Evolutionary conservation across 1,140 invertebrate genomes (phyloP).

Genomic region (Drosophila virilis): DNA sequence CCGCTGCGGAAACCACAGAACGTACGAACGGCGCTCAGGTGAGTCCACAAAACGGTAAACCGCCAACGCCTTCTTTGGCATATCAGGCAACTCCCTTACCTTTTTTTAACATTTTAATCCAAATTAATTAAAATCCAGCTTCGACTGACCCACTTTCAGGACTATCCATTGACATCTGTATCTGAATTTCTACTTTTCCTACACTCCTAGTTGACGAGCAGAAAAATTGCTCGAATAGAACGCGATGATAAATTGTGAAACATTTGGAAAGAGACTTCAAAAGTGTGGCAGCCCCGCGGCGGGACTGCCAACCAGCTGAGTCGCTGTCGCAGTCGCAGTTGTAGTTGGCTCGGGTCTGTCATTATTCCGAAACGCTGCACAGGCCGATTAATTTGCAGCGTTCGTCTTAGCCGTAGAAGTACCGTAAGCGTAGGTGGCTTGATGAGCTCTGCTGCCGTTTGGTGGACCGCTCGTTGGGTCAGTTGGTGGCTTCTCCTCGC

Average conservation of each 20-base stretch:
- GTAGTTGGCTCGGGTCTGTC: slow-evolving; percentile 25
- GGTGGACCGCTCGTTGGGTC: slow-evolving; percentile 30
- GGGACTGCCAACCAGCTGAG: slow-evolving; percentile 34
- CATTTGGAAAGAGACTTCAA: slow-evolving; percentile 69
- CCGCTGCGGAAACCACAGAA: slow-evolving; percentile 55
- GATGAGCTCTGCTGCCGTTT: slow-evolving; percentile 68
- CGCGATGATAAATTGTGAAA: slow-evolving; percentile 64
- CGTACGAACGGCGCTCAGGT: slow-evolving; percentile 52
- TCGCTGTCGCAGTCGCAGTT: slow-evolving; percentile 8
- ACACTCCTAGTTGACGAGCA: slow-evolving; percentile 45
- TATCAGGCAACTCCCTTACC: slow-evolving; percentile 56
- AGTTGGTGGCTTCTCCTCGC: slow-evolving; percentile 45
- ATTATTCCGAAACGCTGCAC: slow-evolving; percentile 54
- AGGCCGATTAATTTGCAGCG: slow-evolving; percentile 71
- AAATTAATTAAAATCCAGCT: slow-evolving; percentile 75
- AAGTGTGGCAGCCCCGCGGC: slow-evolving; percentile 66
- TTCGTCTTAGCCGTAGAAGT: slow-evolving; percentile 41
- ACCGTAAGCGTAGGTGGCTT: slow-evolving; percentile 79
- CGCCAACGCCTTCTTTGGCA: slow-evolving; percentile 76
- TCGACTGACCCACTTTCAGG: slow-evolving; percentile 53
- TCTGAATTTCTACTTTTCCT: not conserved
- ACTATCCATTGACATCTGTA: slow-evolving; percentile 61
- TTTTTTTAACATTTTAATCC: slow-evolving; percentile 71
- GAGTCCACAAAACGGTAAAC: slow-evolving; percentile 72
- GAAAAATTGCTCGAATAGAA: slow-evolving; percentile 55